Percentiles rank a stretch among this genome's conserved stretches.
Evolutionary conservation across 2,113 vertebrate species (phyloP).

Genomic region (Apistogramma diplotaenia): DNA sequence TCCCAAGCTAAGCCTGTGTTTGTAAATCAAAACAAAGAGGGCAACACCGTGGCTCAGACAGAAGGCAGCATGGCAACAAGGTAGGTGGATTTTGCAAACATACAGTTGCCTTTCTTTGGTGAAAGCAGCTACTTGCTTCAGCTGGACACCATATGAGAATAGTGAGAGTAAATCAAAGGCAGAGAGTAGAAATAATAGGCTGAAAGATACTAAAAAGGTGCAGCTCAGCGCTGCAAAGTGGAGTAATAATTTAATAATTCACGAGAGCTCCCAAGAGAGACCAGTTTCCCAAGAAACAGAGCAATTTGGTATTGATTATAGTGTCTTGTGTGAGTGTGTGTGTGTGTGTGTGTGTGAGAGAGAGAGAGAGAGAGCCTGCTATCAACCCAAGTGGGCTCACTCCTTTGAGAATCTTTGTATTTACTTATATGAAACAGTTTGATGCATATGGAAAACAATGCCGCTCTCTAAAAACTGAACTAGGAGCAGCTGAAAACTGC

Average conservation of each 20-base stretch:
- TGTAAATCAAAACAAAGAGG: neutral
- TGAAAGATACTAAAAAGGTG: neutral
- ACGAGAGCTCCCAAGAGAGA: neutral
- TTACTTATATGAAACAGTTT: neutral
- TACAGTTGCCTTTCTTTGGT: neutral
- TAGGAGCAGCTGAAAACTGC: no score
- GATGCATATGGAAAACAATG: no score
- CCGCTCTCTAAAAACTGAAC: no score
- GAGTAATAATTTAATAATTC: neutral
- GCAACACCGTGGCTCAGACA: neutral
- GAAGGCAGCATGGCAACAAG: neutral
- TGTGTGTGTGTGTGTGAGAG: no score
- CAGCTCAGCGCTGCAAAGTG: neutral
- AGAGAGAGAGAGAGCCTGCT: no score
- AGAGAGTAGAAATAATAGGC: neutral
- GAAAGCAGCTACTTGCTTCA: neutral
- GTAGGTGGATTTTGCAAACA: neutral
- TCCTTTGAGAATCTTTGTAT: neutral
- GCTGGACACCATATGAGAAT: neutral
- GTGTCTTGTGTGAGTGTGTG: neutral
- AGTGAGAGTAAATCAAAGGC: neutral
- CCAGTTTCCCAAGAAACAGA: neutral
- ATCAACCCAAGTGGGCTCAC: neutral
- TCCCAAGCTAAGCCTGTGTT: neutral
- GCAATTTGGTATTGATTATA: neutral